phyloP scores from a whole-genome alignment of 35 echinoderm and acorn worm genomes.

The Acanthaster planci region DNA sequence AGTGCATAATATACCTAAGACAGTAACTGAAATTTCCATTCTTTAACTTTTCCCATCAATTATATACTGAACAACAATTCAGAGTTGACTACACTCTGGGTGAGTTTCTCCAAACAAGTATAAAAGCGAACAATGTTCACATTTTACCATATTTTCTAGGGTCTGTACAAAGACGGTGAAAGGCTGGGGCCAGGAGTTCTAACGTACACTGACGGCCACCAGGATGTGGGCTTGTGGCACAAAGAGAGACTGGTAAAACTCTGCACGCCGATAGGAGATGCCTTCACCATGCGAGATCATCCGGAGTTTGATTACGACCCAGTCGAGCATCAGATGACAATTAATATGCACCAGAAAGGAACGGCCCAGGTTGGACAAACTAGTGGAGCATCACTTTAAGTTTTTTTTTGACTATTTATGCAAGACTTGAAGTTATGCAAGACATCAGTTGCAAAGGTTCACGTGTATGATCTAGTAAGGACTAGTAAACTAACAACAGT shows the following conservation, averaged over 20 bases:
- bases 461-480: no score
- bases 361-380: neutral
- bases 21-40: no score
- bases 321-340: constrained; percentile 38
- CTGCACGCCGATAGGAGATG: constrained; percentile 53
- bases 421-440: no score
- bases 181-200: constrained; percentile 79
- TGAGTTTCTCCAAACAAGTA: no score
- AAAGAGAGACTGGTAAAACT: constrained; percentile 85
- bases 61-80: no score
- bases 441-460: no score
- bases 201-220: constrained; percentile 58
- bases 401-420: no score
- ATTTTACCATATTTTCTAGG: constrained; percentile 60
- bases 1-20: neutral
- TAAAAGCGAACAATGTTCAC: no score
- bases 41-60: no score
- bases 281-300: constrained; percentile 76
- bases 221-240: constrained; percentile 91
- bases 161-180: constrained; percentile 94
- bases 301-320: constrained; percentile 76
- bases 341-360: constrained; percentile 22
- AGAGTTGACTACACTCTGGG: no score
- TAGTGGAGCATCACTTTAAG: no score
- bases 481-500: no score